phyloP scores from a whole-genome alignment of 2,113 vertebrate genomes.

The Rousettus leschenaultii region DNA sequence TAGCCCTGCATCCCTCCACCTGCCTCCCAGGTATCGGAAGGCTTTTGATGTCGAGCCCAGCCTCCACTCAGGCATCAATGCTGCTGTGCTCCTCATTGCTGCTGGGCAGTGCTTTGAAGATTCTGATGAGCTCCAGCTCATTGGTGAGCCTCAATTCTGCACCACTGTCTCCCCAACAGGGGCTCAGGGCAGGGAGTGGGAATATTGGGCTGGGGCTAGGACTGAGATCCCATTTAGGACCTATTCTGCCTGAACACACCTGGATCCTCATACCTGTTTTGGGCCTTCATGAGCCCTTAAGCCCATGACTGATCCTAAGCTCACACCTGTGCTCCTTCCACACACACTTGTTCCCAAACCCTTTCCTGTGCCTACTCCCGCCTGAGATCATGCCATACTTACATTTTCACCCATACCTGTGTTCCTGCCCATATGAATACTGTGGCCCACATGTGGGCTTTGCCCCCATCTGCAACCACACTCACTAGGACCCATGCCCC shows the following conservation, averaged over 20 bases:
- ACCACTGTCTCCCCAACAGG: neutral
- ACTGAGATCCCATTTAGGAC: neutral
- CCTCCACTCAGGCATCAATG: constrained; percentile 91
- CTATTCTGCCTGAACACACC: neutral
- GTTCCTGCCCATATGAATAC: neutral
- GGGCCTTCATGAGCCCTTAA: neutral
- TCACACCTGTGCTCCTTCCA: neutral
- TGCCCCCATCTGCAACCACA: neutral
- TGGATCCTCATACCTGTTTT: neutral
- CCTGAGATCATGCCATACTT: neutral
- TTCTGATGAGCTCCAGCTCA: constrained; percentile 88
- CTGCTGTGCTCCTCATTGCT: constrained; percentile 88
- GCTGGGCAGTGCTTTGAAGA: constrained; percentile 88
- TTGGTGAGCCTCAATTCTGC: constrained; percentile 78
- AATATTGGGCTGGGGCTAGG: neutral
- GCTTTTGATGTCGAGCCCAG: constrained; percentile 91
- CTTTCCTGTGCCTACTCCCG: neutral
- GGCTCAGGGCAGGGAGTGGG: neutral
- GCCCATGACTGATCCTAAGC: neutral
- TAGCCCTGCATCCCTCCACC: neutral
- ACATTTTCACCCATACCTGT: neutral
- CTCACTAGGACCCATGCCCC: neutral
- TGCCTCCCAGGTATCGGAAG: constrained; percentile 88
- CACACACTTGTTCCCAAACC: neutral
- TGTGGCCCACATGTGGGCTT: neutral